phyloP scores from a whole-genome alignment of 1,140 invertebrate genomes.

The Metopolophium dirhodum region DNA sequence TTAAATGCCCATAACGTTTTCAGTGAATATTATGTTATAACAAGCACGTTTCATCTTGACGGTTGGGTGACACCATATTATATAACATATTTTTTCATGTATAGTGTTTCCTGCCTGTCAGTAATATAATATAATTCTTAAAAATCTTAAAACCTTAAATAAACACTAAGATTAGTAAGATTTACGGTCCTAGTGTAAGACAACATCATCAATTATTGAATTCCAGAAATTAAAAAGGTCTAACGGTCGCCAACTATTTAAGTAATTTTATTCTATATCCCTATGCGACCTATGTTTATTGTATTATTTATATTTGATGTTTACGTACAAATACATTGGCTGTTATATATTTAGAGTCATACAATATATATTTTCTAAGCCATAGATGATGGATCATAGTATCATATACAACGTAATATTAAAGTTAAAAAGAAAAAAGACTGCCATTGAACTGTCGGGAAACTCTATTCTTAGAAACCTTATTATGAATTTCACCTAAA shows the following conservation, averaged over 20 bases:
- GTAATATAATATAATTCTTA: not conserved
- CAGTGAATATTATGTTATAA: not conserved
- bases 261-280: not conserved
- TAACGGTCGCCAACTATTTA: not conserved
- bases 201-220: not conserved
- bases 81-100: not conserved
- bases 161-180: not conserved
- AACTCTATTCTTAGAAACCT: not conserved
- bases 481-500: not conserved
- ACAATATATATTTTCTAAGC: no score
- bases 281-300: not conserved
- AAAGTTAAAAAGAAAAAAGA: not conserved
- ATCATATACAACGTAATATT: not conserved
- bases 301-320: not conserved
- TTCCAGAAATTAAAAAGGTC: not conserved
- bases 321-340: not conserved
- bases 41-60: not conserved
- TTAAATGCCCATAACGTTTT: not conserved
- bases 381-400: no score
- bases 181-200: not conserved
- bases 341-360: not conserved
- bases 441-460: not conserved
- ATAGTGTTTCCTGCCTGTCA: not conserved
- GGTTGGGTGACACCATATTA: not conserved
- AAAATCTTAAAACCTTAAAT: not conserved